Percentiles rank a stretch among this genome's conserved stretches.
These are phyloP conservation scores for Cybosia mesomella DNA, from an alignment of 2,888 invertebrate species.

Conservation along the genomic window DNA sequence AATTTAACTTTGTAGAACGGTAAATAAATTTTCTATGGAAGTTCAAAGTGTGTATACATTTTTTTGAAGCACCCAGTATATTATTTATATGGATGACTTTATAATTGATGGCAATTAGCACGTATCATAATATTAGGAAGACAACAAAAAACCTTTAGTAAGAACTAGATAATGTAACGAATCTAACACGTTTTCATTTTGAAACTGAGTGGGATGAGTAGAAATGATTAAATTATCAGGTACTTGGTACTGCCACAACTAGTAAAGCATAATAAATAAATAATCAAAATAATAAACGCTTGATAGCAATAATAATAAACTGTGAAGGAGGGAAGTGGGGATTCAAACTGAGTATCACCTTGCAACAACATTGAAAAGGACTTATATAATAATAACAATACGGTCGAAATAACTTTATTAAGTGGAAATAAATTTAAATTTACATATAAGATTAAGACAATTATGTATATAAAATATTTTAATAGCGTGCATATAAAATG, in stretches of 20 bases:
- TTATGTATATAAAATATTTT: not conserved
- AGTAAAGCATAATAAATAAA: too few species aligned
- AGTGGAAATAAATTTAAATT: not conserved
- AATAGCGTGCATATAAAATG: not conserved
- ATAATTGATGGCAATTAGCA: not conserved
- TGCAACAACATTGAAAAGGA: not conserved
- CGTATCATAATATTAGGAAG: not conserved
- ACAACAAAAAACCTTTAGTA: not conserved
- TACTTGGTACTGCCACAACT: not conserved
- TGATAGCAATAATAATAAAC: not conserved
- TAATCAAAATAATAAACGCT: not conserved
- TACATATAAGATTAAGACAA: conserved; percentile 3
- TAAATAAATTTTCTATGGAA: too few species aligned
- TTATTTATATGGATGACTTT: not conserved
- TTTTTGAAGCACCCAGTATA: too few species aligned
- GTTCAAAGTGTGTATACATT: too few species aligned
- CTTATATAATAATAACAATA: not conserved
- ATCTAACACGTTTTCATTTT: not conserved
- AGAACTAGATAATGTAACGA: too few species aligned
- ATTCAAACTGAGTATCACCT: conserved; percentile 1
- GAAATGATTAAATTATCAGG: not conserved
- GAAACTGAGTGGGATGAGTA: not conserved
- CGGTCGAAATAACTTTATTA: not conserved
- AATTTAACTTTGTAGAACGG: too few species aligned
- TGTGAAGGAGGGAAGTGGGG: not conserved